Percentiles rank a stretch among this genome's conserved stretches.
Evolutionary conservation across 2,888 invertebrate species (phyloP).

Genomic region (Omphaloscelis lunosa): DNA sequence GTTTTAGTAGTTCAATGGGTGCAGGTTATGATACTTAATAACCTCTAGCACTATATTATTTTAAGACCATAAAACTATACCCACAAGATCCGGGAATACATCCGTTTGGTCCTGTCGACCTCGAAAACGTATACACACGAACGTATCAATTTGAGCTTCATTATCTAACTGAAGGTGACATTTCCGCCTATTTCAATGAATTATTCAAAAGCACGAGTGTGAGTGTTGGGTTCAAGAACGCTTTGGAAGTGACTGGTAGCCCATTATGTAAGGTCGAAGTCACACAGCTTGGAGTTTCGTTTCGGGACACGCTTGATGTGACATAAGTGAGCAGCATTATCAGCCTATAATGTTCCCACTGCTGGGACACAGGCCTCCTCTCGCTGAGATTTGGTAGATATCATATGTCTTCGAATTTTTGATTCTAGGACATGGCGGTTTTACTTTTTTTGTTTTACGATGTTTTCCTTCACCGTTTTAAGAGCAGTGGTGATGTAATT

Average conservation of each 20-base stretch:
- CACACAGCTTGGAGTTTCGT: not conserved
- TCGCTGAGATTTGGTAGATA: no score
- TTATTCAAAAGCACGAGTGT: constrained; percentile 56
- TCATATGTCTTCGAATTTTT: no score
- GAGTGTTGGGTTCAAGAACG: constrained; percentile 19
- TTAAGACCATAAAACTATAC: not conserved
- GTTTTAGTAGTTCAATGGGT: not conserved
- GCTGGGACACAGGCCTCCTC: no score
- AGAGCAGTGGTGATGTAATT: no score
- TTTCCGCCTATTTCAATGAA: constrained; percentile 55
- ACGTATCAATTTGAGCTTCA: constrained; percentile 34
- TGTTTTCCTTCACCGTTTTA: no score
- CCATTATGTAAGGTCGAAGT: not conserved
- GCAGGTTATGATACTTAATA: not conserved
- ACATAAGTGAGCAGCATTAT: not conserved
- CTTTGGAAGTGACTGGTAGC: constrained; percentile 2
- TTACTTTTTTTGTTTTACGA: no score
- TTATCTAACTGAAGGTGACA: constrained; percentile 48
- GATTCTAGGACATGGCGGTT: no score
- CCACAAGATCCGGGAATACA: constrained; percentile 53
- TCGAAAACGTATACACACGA: constrained; percentile 20
- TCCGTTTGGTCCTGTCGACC: constrained; percentile 57
- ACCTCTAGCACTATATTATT: not conserved
- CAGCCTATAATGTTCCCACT: no score
- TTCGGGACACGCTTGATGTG: not conserved